phyloP scores from a whole-genome alignment of 1,140 invertebrate species.

The Polypedilum vanderplanki region DNA sequence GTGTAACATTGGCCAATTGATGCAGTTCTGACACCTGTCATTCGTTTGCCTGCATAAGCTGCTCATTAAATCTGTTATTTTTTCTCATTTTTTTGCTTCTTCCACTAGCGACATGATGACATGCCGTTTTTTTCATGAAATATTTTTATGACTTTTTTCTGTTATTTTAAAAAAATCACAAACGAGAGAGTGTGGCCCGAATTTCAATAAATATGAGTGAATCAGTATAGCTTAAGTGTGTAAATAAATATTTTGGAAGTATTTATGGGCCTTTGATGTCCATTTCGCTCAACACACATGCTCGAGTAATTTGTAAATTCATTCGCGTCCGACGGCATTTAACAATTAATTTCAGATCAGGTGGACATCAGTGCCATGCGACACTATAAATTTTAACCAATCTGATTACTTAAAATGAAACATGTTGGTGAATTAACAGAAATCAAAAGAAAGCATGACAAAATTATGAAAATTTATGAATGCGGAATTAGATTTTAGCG shows the following conservation, averaged over 20 bases:
- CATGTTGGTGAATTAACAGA: background rate
- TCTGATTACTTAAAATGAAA: background rate
- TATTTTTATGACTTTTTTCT: background rate
- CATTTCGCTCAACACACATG: background rate
- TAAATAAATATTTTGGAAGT: background rate
- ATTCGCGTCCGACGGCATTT: background rate
- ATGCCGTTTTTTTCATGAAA: background rate
- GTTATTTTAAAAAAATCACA: background rate
- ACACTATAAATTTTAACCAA: background rate
- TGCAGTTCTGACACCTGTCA: background rate
- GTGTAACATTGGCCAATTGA: background rate
- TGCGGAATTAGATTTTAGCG: background rate
- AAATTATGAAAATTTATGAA: conserved; percentile 20
- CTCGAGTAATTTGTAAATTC: background rate
- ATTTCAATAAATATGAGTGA: background rate
- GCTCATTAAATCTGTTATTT: background rate
- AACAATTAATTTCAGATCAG: background rate
- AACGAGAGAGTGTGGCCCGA: background rate
- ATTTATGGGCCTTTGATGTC: background rate
- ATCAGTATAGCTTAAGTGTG: background rate
- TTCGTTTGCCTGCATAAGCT: background rate
- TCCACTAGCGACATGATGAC: background rate
- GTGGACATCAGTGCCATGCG: background rate
- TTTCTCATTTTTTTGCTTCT: background rate
- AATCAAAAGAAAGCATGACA: background rate